Base-by-base conservation (phyloP, 2,888 invertebrate species). In the Hybos culiciformis region DNA sequence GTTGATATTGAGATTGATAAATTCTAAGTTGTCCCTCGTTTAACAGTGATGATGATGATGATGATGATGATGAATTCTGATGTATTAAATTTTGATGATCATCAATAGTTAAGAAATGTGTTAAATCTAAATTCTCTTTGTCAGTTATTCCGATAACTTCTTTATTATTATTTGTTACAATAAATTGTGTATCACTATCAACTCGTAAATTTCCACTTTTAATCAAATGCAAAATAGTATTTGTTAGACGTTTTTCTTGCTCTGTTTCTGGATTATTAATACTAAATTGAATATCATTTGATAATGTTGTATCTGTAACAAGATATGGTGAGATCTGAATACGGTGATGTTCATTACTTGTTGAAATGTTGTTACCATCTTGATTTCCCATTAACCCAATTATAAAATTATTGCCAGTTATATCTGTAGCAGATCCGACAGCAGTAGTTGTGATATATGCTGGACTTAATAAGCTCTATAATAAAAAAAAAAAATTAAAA, bases 371-470 rank as follows among this genome's bases (percentile, higher is more conserved):
- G 48, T 40, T 14, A 46, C 44, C 11, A 39, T 51, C 51, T 12
- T 47, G 47, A 8, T 56, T 56, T 39, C 58, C 58, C 19, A 65
- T 62, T 17, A 63, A 50, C 45, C 64, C 63, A 51, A 66, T 62
- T 38, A 65, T 62, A 20, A 62, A 62, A n/a, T n/a, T n/a, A n/a
- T n/a, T n/a, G n/a, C n/a, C n/a, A n/a, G n/a, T n/a, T n/a, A n/a
- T n/a, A n/a, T n/a, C n/a, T n/a, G n/a, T n/a, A 23, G 49, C 48
- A 17, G 58, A 58, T 44, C 60, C 61, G 2, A 60, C 46, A 37
- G 54, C 46, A 14, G 51, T 47, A 36, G 57, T 57, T 9, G 59
- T 54, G 49, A 64, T 53, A 51, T 56, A 64, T 46, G 60, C 62
- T 4, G 64, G 56, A 40, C 58, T 60, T 41, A 66, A 50, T 29